These are phyloP conservation scores for Pyralis farinalis DNA, from an alignment of 2,888 invertebrate genomes.

Conservation along the genomic window DNA sequence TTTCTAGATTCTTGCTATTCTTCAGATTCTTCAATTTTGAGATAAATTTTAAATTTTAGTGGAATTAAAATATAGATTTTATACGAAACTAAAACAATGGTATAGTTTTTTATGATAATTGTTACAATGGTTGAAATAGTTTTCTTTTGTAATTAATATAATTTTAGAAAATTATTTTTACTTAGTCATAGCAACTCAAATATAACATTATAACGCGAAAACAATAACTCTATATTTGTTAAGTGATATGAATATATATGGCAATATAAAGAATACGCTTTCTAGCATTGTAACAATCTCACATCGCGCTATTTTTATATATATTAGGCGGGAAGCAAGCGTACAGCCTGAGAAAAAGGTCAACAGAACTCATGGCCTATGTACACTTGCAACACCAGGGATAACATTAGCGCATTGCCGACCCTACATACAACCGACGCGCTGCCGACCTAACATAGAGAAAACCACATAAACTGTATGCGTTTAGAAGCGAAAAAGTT, in stretches of 20 bases:
- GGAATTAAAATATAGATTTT: constrained; percentile 27
- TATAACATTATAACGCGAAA: not conserved
- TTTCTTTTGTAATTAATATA: too few species aligned
- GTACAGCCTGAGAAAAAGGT: too few species aligned
- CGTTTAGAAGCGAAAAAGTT: constrained; percentile 19
- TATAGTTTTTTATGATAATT: constrained; percentile 43
- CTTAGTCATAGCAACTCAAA: too few species aligned
- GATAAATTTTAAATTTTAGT: constrained; percentile 38
- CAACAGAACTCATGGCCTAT: too few species aligned
- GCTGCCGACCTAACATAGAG: constrained; percentile 8
- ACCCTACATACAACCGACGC: too few species aligned
- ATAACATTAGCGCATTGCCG: too few species aligned
- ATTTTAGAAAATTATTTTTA: too few species aligned
- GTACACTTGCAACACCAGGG: too few species aligned
- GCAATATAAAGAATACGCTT: not conserved
- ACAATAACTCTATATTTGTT: too few species aligned
- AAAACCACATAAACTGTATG: constrained; percentile 14
- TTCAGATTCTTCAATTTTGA: constrained; percentile 41
- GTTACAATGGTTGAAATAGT: constrained; percentile 9
- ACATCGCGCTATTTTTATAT: too few species aligned
- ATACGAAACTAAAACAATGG: constrained; percentile 40
- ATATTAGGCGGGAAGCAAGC: too few species aligned
- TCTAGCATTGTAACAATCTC: constrained; percentile 2
- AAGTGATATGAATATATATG: too few species aligned
- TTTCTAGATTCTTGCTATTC: constrained; percentile 34